Conservation (phyloP, 2,888 invertebrate genomes). For the Drosophila kuntzei region DNA sequence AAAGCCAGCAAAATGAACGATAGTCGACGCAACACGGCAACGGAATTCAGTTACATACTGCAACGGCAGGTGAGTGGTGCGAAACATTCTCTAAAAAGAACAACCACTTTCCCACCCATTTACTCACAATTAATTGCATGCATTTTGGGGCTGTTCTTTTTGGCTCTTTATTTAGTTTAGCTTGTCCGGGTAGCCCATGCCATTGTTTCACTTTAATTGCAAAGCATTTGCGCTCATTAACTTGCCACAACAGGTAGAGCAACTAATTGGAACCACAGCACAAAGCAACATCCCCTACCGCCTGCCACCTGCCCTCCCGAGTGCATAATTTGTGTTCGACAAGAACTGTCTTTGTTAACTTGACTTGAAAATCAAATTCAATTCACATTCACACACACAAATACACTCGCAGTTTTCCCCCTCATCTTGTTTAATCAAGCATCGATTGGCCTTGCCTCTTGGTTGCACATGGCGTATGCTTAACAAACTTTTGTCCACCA, state of each 20-base stretch:
- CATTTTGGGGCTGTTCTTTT: conserved; percentile 28
- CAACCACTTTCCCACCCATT: neutral
- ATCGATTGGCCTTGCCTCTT: conserved; percentile 28
- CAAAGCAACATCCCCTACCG: conserved; percentile 1
- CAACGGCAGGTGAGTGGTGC: conserved; percentile 83
- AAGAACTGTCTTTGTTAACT: conserved; percentile 21
- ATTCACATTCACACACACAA: neutral
- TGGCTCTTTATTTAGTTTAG: conserved; percentile 18
- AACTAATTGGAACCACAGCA: conserved; percentile 29
- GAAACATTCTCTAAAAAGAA: conserved; percentile 3
- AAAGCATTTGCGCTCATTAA: conserved; percentile 65
- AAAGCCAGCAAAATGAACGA: conserved; percentile 77
- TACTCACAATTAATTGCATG: conserved; percentile 52
- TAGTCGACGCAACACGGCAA: conserved; percentile 84
- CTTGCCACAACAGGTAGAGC: conserved; percentile 40
- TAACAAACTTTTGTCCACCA: conserved; percentile 31
- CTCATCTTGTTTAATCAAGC: conserved; percentile 34
- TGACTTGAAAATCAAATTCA: conserved; percentile 18
- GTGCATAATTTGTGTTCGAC: conserved; percentile 17
- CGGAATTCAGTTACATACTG: conserved; percentile 85
- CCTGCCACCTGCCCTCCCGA: neutral
- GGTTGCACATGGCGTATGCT: conserved; percentile 47
- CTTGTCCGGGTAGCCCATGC: conserved; percentile 7
- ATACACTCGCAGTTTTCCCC: neutral
- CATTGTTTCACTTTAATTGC: conserved; percentile 65